Percentiles rank a stretch among this genome's conserved stretches.
These are phyloP conservation scores for Anorthoa munda DNA, from an alignment of 2,888 invertebrate species.

Conservation along the genomic window DNA sequence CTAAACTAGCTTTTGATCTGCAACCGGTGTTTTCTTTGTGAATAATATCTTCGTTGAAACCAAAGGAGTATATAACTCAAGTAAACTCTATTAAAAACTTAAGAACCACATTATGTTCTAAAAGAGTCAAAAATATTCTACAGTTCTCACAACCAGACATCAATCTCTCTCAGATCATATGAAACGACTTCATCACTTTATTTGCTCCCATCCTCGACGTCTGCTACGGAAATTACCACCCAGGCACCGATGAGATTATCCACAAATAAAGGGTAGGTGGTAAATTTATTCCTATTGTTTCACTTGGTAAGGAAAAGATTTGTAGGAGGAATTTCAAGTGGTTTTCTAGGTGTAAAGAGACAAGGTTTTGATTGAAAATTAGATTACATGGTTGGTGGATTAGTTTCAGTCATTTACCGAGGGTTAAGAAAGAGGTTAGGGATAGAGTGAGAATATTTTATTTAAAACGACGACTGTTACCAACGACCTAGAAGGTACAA, in stretches of 20 bases:
- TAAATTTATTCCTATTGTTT: slow-evolving; percentile 66
- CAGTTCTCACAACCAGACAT: not conserved
- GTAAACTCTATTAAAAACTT: not conserved
- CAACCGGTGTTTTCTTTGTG: too few relatives aligned
- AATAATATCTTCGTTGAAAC: too few relatives aligned
- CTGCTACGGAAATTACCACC: slow-evolving; percentile 71
- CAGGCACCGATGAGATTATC: slow-evolving; percentile 58
- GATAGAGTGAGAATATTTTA: too few relatives aligned
- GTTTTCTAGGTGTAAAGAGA: not conserved
- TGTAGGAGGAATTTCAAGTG: not conserved
- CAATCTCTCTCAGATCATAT: slow-evolving; percentile 38
- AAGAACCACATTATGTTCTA: not conserved
- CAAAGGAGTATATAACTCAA: not conserved
- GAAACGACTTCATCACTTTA: slow-evolving; percentile 37
- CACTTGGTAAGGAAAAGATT: slow-evolving; percentile 4
- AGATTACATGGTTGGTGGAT: too few relatives aligned
- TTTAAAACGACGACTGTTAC: too few relatives aligned
- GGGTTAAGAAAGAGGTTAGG: too few relatives aligned
- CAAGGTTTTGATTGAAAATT: not conserved
- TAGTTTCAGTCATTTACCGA: too few relatives aligned
- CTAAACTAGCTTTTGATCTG: too few relatives aligned
- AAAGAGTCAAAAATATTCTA: not conserved
- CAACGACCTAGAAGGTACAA: too few relatives aligned
- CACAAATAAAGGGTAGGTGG: slow-evolving; percentile 58
- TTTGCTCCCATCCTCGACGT: slow-evolving; percentile 52